These are phyloP conservation scores for Odocoileus virginianus DNA, from an alignment of 2,113 vertebrate genomes.

Conservation along the genomic window DNA sequence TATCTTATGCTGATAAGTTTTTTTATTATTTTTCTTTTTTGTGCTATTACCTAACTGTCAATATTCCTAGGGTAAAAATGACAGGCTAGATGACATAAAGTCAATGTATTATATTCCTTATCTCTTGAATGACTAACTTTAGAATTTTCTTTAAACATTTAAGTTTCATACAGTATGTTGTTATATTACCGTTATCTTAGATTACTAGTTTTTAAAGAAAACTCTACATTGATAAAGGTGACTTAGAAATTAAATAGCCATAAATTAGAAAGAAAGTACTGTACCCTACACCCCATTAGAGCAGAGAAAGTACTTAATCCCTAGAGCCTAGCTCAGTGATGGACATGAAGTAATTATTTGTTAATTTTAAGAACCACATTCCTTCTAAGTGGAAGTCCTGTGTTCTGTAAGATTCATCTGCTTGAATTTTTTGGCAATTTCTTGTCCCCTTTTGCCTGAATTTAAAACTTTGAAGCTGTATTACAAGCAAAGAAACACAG, in stretches of 20 bases:
- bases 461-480: conserved; percentile 15
- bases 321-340: not conserved
- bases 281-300: not conserved
- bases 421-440: not conserved
- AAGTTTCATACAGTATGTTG: not conserved
- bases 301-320: not conserved
- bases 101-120: not conserved
- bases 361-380: not conserved
- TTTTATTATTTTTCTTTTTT: not conserved
- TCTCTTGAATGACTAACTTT: not conserved
- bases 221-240: not conserved
- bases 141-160: not conserved
- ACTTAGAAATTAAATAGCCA: not conserved
- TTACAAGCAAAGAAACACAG: not conserved
- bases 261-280: not conserved
- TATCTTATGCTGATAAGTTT: not conserved
- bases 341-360: not conserved
- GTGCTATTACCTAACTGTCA: not conserved
- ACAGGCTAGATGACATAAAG: not conserved
- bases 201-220: not conserved
- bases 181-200: not conserved
- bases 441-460: not conserved
- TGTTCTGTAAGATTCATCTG: not conserved
- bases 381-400: not conserved
- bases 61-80: not conserved